phyloP scores from a whole-genome alignment of 2,797 vertebrate genomes.

The Cichlasoma orientale region DNA sequence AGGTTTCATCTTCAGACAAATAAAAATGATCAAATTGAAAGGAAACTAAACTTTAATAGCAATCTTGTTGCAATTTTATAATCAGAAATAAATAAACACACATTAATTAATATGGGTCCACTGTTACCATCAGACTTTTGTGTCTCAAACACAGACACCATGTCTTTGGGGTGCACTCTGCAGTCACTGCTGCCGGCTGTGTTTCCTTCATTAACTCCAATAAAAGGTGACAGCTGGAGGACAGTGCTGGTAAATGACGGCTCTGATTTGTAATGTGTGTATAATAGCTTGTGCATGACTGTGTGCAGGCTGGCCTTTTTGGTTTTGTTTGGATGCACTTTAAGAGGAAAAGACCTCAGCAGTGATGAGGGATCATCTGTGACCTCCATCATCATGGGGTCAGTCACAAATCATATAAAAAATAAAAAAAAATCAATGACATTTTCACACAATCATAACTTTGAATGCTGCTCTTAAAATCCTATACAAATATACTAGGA shows the following conservation, averaged over 20 bases:
- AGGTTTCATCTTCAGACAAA: not conserved
- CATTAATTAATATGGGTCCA: not conserved
- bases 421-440: not conserved
- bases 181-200: not conserved
- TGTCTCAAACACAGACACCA: not conserved
- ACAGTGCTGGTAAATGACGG: not conserved
- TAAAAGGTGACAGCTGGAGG: conserved; percentile 25
- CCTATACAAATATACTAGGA: not conserved
- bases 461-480: not conserved
- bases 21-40: not conserved
- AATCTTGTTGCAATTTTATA: not conserved
- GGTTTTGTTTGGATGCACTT: not conserved
- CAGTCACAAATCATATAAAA: conserved; percentile 19
- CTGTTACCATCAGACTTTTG: not conserved
- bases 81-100: not conserved
- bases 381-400: conserved; percentile 34
- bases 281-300: not conserved
- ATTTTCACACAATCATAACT: not conserved
- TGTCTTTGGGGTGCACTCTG: not conserved
- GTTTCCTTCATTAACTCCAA: conserved; percentile 25
- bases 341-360: not conserved
- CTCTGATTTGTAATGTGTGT: not conserved
- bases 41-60: not conserved
- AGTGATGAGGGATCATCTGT: conserved; percentile 4
- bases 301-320: not conserved